These are phyloP conservation scores for Rhagonycha lutea DNA, from an alignment of 2,888 invertebrate species.

Conservation along the genomic window DNA sequence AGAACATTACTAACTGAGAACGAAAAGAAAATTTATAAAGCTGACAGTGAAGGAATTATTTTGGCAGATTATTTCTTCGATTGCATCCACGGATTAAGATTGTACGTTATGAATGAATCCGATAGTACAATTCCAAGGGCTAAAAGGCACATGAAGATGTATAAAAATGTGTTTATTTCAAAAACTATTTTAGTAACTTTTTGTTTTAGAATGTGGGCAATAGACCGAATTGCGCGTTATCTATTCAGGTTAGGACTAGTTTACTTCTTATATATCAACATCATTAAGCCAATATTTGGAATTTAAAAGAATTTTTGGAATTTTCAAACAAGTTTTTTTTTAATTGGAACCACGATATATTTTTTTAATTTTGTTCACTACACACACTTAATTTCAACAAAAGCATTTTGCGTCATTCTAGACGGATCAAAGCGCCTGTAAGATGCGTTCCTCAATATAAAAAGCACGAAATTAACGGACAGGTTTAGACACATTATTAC, in stretches of 20 bases:
- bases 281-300: background rate
- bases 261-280: background rate
- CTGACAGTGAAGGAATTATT: slow-evolving; percentile 74
- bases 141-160: slow-evolving; percentile 79
- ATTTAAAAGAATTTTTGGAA: no score
- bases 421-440: no score
- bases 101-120: slow-evolving; percentile 80
- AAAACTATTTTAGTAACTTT: background rate
- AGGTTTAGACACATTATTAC: no score
- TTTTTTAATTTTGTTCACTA: no score
- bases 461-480: no score
- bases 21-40: slow-evolving; percentile 69
- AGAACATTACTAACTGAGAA: slow-evolving; percentile 65
- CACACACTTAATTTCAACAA: no score
- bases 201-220: background rate
- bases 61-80: slow-evolving; percentile 80
- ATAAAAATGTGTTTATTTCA: slow-evolving; percentile 45
- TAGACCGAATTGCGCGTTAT: slow-evolving; percentile 7
- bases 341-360: no score
- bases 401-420: no score
- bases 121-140: slow-evolving; percentile 82
- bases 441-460: no score
- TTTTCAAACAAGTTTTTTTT: background rate
- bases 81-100: slow-evolving; percentile 78
- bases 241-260: slow-evolving; percentile 16